Evolutionary conservation across 2,888 invertebrate species (phyloP), one percentile per base, ranked within the genome.

Genomic region (Amphipyra berbera): DNA sequence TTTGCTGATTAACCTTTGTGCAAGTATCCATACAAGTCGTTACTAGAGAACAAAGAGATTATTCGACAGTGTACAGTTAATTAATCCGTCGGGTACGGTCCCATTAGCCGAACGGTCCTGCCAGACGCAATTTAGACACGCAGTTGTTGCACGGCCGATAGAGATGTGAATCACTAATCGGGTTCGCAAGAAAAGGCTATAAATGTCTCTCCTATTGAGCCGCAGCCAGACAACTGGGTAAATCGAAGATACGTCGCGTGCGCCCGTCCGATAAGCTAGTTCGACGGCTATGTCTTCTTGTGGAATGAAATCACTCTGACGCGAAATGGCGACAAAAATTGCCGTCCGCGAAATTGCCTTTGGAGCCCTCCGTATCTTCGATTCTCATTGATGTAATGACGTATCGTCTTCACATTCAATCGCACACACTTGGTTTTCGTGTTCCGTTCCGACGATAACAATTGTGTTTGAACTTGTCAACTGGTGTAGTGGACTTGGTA

Each of bases 321-420:
- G 86, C 87, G 85, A 88, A 90, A 91, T 89, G 82, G 85, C 82
- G 88, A 85, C 88, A 87, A 89, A 89, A 90, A 89, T 89, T 89
- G 88, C 82, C 84, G 79, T 80, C 84, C 83, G 79, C 84, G 76
- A 89, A 91, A 90, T 91, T 87, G 88, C 84, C 82, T 88, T 73
- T 71, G 78, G 79, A 82, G 81, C 81, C 81, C 75, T 82, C 77
- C 77, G 72, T 79, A 79, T 82, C 79, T 76, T 67, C 74, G 75
- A 81, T 85, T 82, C 81, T 83, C 81, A 80, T 79, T 82, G 83
- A 81, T 80, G 79, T 79, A 73, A 81, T 78, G 73, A 82, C 78
- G 76, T 79, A 74, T 77, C 79, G 68, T 64, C 73, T 77, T 78
- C 72, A 74, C 78, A 79, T 83, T 79, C 78, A 81, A 82, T 81